Percentiles rank a stretch among this genome's conserved stretches.
Conservation (phyloP, 2,113 vertebrate species). For the Macrotis lagotis region DNA sequence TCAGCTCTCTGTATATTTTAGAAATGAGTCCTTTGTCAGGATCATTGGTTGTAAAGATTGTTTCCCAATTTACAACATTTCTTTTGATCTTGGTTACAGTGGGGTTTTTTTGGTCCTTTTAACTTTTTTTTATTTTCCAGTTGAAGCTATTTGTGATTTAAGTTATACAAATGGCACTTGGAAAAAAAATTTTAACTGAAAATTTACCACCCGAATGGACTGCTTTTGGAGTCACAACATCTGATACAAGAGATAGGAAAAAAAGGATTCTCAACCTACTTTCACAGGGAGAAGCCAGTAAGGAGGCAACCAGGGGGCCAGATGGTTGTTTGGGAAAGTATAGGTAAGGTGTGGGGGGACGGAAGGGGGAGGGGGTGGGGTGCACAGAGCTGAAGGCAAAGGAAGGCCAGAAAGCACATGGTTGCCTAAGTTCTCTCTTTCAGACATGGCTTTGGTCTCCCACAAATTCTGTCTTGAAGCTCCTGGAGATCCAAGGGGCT, state of each 20-base stretch:
- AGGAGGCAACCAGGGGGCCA: constrained; percentile 11
- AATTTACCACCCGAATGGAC: constrained; percentile 81
- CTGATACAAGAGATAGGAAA: constrained; percentile 67
- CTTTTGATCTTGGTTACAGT: no score
- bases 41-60: no score
- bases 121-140: constrained; percentile 85
- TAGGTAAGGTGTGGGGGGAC: no score
- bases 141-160: constrained; percentile 87
- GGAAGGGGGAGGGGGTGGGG: background rate
- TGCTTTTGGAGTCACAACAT: constrained; percentile 79
- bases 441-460: background rate
- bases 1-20: no score
- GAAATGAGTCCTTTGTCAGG: no score
- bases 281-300: constrained; percentile 73
- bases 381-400: constrained; percentile 20
- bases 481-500: constrained; percentile 5
- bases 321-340: background rate
- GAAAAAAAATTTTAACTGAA: constrained; percentile 88
- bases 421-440: background rate
- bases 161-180: constrained; percentile 98
- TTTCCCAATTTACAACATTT: no score
- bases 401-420: constrained; percentile 10
- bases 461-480: background rate
- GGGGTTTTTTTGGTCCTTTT: constrained; percentile 78
- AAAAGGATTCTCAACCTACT: constrained; percentile 59